Evolutionary conservation across 2,888 invertebrate genomes (phyloP), one percentile per base, ranked within the genome.

Genomic region (Syritta pipiens): DNA sequence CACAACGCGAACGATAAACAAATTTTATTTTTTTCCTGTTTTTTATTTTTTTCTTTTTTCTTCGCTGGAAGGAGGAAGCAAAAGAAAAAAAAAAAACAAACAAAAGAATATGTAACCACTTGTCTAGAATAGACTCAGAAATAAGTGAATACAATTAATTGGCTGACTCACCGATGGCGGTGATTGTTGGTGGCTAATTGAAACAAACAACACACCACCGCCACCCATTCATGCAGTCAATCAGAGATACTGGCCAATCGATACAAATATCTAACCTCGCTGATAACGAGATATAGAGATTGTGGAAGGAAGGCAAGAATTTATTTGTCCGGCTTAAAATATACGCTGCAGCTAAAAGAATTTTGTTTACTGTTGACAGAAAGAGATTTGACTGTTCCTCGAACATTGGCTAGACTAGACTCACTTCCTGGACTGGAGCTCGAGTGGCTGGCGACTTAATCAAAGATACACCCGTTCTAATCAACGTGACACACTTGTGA

Each of bases 71-170:
- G n/a, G n/a, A 28, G 28, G 22, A 24, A 19, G 4, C 17, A 17
- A 9, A n/a, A n/a, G 7, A 32, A 63, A 51, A 28, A 12, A 20
- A 40, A 30, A 63, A 42, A 9, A 30, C 49, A 40, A 46, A 10
- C n/a, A 42, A 17, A 40, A 28, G 12, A 51, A 35, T 48, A 19
- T 72, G 72, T 57, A 48, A 49, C 26, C 35, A 49, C 7, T 44
- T 74, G 65, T 17, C 28, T n/a, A 59, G 10, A 40, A 44, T 57
- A 67, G 20, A 51, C 35, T 3, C 19, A 30, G 40, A 44, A 42
- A 60, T 42, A 60, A 30, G 10, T 46, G 62, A 46, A 63, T 46
- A 30, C 22, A 35, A 60, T 37, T 53, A 53, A 67, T 60, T 30
- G 26, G 10, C 7, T 62, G 69, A 76, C 32, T 75, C 68, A 69